phyloP scores from a whole-genome alignment of 2,888 invertebrate genomes.

The Protophormia terraenovae region DNA sequence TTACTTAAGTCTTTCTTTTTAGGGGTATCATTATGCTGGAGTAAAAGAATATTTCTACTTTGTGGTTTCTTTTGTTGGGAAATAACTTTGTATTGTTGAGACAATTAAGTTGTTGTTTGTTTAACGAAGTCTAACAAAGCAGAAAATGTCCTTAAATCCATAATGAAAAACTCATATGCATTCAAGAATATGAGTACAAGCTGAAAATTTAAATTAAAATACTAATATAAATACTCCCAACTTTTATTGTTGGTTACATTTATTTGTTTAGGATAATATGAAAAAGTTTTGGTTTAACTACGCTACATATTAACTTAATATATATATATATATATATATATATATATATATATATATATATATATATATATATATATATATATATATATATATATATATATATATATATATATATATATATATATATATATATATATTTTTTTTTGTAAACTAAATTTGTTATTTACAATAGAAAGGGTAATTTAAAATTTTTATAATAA shows the following conservation, averaged over 20 bases:
- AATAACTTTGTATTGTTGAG: constrained; percentile 58
- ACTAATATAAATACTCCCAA: not conserved
- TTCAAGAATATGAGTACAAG: constrained; percentile 28
- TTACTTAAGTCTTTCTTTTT: constrained; percentile 7
- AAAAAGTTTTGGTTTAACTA: too few species aligned
- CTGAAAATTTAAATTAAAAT: constrained; percentile 29
- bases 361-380: too few species aligned
- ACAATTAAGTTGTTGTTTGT: constrained; percentile 63
- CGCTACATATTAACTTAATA: too few species aligned
- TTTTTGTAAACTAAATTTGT: too few species aligned
- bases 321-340: too few species aligned
- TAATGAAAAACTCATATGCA: constrained; percentile 41
- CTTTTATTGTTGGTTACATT: not conserved
- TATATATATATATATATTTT: too few species aligned
- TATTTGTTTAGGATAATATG: constrained; percentile 9
- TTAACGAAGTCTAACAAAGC: constrained; percentile 55
- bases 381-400: too few species aligned
- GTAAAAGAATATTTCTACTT: not conserved
- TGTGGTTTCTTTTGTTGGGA: constrained; percentile 50
- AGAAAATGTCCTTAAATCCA: constrained; percentile 61
- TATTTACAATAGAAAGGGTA: too few species aligned
- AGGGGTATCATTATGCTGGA: not conserved
- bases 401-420: too few species aligned
- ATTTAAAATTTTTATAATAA: too few species aligned
- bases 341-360: too few species aligned